These are phyloP conservation scores for Hemicrepidius hirtus DNA, from an alignment of 2,888 invertebrate genomes.

Conservation along the genomic window DNA sequence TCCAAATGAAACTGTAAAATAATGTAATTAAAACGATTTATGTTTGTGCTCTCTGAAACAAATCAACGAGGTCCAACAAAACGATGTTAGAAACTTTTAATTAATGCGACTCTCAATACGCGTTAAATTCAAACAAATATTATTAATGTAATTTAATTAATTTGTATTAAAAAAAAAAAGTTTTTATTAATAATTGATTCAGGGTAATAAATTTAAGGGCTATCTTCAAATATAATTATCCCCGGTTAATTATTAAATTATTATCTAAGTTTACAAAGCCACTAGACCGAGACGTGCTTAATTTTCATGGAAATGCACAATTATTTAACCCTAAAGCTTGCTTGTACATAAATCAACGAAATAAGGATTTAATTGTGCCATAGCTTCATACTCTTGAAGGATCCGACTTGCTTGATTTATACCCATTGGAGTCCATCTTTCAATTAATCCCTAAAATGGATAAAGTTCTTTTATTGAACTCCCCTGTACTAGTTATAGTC, in stretches of 20 bases:
- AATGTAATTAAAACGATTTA: constrained; percentile 34
- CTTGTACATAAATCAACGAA: not conserved
- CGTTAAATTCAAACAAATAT: not conserved
- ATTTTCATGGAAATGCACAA: constrained; percentile 12
- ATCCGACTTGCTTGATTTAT: not conserved
- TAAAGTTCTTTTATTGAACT: no score
- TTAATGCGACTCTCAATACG: not conserved
- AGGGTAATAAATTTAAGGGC: not conserved
- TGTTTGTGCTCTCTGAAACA: constrained; percentile 2
- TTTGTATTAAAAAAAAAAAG: no score
- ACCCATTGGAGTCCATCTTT: no score
- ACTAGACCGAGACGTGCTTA: not conserved
- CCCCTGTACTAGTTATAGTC: no score
- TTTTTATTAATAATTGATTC: no score
- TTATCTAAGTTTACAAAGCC: constrained; percentile 11
- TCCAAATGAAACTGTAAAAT: constrained; percentile 14
- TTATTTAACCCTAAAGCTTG: constrained; percentile 9
- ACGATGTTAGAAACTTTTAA: constrained; percentile 17
- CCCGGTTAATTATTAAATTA: not conserved
- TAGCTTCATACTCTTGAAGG: not conserved
- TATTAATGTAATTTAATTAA: not conserved
- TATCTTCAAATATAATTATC: not conserved
- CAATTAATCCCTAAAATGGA: no score
- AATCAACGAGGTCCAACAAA: constrained; percentile 1
- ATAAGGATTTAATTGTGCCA: constrained; percentile 17